Evolutionary conservation across 1,140 invertebrate species (phyloP), one percentile per base, ranked within the genome.

Genomic region (Thaumatotibia leucotreta): DNA sequence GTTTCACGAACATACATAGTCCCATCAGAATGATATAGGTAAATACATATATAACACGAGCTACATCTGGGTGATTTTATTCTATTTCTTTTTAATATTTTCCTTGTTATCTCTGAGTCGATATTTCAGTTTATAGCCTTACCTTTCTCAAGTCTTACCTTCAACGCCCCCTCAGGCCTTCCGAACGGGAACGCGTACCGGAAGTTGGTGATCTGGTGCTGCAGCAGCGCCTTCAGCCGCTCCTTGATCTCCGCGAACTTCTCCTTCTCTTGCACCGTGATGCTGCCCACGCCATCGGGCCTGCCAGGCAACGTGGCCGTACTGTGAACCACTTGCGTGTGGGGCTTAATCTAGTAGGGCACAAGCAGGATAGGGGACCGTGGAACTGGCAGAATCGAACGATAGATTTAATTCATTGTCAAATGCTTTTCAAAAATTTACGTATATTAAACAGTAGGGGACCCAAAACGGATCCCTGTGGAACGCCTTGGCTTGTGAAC

Each of bases 161-260:
- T 99, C 63, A 99, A 91, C 24, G 98, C 96, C 35, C 98, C 98
- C 92, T 99, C 99, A 17, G 99, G 99, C 76, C 99, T 93, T 58
- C 99, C 99, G 92, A 99, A 99, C 52, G 99, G 99, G 92, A 99
- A 99, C 87, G 97, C 98, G 85, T 97, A 99, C 92, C 97, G 96
- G 92, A 99, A 99, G 93, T 99, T 99, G 2, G 99, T 99, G 67
- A 99, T 99, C 93, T 99, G 99, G 91, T 98, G 96, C 91, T 99
- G 98, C 50, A 99, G 92, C 64, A 99, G 92, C 74, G 97, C 95
- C 80, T 97, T 94, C 63, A 99, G 92, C 58, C 98, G 93, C 80
- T 99, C 98, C 89, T 99, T 99, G 66, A 99, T 97, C 85, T 99
- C 97, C 66, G 98, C 96, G 92, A 99, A 99, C 82, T 98, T 98